Percentiles rank a stretch among this genome's conserved stretches.
Evolutionary conservation across 2,113 vertebrate genomes (phyloP).

Genomic region (Machaerirhynchus nigripectus): DNA sequence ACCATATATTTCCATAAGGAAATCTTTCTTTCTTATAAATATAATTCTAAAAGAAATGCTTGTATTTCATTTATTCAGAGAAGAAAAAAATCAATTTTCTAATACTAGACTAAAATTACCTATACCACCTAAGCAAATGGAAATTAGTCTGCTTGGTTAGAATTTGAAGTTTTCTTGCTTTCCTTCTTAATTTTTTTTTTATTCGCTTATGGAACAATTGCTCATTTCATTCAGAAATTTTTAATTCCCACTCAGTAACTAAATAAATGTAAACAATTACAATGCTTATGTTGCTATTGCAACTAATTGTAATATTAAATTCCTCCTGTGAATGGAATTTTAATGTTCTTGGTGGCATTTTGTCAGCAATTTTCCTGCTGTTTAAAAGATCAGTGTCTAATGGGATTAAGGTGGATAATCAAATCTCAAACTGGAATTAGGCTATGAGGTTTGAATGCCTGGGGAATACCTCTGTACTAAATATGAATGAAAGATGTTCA

Average conservation of each 20-base stretch:
- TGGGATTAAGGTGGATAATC: conserved; percentile 77
- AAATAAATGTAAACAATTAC: conserved; percentile 57
- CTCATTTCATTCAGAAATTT: conserved; percentile 20
- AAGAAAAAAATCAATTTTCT: background rate
- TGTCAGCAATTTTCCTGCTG: conserved; percentile 73
- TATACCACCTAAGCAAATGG: background rate
- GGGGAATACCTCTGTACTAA: conserved; percentile 42
- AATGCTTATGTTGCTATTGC: conserved; percentile 41
- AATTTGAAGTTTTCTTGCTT: background rate
- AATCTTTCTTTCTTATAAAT: background rate
- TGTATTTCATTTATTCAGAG: background rate
- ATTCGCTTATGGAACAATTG: background rate
- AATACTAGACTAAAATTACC: background rate
- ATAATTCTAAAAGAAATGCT: background rate
- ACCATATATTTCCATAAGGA: background rate
- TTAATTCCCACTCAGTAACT: conserved; percentile 22
- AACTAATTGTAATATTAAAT: conserved; percentile 65
- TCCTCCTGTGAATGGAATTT: conserved; percentile 39
- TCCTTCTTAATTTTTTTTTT: background rate
- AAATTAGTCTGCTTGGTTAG: background rate
- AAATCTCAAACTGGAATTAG: conserved; percentile 69
- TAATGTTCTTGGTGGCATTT: conserved; percentile 59
- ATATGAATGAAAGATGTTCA: conserved; percentile 61
- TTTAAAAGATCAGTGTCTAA: conserved; percentile 74
- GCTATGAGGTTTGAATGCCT: conserved; percentile 36